Base-by-base conservation (phyloP, 2,888 invertebrate species). In the Xestobium rufovillosum region DNA sequence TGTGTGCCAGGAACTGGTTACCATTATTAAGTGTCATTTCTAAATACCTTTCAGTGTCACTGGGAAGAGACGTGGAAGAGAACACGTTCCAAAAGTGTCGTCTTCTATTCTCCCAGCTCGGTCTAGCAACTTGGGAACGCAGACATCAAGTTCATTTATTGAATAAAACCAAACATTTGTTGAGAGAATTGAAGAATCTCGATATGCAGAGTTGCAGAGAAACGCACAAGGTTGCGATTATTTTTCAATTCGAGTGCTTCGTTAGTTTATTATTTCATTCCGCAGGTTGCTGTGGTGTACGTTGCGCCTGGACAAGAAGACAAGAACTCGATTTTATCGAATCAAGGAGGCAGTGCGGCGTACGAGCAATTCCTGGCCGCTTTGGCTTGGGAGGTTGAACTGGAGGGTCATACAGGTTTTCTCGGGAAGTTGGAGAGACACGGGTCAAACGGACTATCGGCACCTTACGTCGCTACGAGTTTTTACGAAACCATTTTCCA, bases 231-330 rank as follows among this genome's bases (percentile, higher is more conserved):
- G 63, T 63, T 52, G 36, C 14, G 16, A 3, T 33, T 11, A 10
- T 3, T 26, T 25, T 12, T 34, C 10, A 2, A 2, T 3, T 13
- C n/a, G 23, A 23, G 8, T 23, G 23, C 27, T 8, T 3, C 27
- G 11, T 8, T 26, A n/a, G 15, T 2, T 14, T 33, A 12, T 16
- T n/a, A 26, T 37, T 28, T n/a, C 17, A 28, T 42, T 33, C 42
- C 45, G 26, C 45, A 62, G 62, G 83, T 95, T 53, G 98, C 97
- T 11, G 91, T 99, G 31, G 91, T 98, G 55, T 98, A 95, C 67
- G 96, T 98, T 11, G 92, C 85, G n/a, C 83, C 84, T 30, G 96
- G 96, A 0, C 98, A 98, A 61, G 96, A 97, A 65, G 91, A 94
- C 52, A 92, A 97, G 55, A 85, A 84, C 59, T 90, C 94, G 26